Conservation (phyloP, 2,113 vertebrate genomes). For the Paracanthobrama guichenoti region DNA sequence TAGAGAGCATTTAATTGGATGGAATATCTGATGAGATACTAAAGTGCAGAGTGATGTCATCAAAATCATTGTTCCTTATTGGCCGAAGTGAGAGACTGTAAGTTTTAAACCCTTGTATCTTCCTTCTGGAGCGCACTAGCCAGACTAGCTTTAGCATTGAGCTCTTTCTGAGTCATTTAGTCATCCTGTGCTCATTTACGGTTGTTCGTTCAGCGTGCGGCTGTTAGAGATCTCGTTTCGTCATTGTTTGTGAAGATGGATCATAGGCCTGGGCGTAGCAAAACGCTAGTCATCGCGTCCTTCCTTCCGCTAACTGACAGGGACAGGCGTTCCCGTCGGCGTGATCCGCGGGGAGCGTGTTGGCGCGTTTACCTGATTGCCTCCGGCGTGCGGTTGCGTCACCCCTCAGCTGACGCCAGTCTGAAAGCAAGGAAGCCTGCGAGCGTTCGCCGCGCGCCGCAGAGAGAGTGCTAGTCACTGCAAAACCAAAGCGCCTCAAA, state of each 20-base stretch:
- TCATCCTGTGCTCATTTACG: no score
- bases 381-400: slow-evolving; percentile 36
- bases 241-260: slow-evolving; percentile 8
- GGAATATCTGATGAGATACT: no score
- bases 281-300: background rate
- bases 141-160: background rate
- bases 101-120: no score
- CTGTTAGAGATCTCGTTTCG: background rate
- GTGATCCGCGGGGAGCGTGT: slow-evolving; percentile 13
- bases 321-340: slow-evolving; percentile 19
- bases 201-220: background rate
- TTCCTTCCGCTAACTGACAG: background rate
- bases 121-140: no score
- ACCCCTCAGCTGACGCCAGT: background rate
- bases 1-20: no score
- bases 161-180: background rate
- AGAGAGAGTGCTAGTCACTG: slow-evolving; percentile 14
- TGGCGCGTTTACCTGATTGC: slow-evolving; percentile 20
- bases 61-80: no score
- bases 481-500: background rate
- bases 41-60: no score
- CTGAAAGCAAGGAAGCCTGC: no score
- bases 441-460: no score
- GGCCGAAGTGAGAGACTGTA: no score
- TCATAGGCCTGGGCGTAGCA: background rate